These are phyloP conservation scores for Trichogramma evanescens DNA, from an alignment of 2,888 invertebrate genomes.

Conservation along the genomic window DNA sequence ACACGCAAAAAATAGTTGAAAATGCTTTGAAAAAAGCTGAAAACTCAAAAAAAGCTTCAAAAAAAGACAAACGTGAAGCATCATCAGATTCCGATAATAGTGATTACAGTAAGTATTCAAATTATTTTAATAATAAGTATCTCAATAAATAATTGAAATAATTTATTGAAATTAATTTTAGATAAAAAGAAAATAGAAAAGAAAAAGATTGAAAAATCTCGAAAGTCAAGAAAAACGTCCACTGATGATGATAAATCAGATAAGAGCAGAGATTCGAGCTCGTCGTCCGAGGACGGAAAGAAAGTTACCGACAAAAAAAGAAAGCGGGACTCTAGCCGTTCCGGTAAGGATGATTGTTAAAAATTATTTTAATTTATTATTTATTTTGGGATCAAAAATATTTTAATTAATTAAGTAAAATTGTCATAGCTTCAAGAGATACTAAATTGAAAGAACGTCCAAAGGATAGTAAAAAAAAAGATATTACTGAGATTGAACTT, in stretches of 20 bases:
- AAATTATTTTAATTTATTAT: background rate
- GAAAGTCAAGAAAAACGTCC: conserved; percentile 40
- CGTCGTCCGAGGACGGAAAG: conserved; percentile 52
- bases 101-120: conserved; percentile 31
- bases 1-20: conserved; percentile 29
- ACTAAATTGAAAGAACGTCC: conserved; percentile 45
- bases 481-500: conserved; percentile 45
- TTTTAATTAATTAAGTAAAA: background rate
- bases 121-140: background rate
- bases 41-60: conserved; percentile 31
- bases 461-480: conserved; percentile 43
- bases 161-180: conserved; percentile 16
- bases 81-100: conserved; percentile 43
- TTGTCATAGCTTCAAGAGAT: conserved; percentile 37
- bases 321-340: conserved; percentile 35
- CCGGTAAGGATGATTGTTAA: conserved; percentile 26
- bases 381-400: background rate
- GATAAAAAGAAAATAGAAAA: conserved; percentile 34
- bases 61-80: conserved; percentile 38
- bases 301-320: conserved; percentile 39
- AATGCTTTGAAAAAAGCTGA: conserved; percentile 35
- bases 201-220: conserved; percentile 32
- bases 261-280: conserved; percentile 51
- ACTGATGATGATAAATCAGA: conserved; percentile 52
- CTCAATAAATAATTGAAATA: background rate